Evolutionary conservation across 2,797 vertebrate species (phyloP), one percentile per base, ranked within the genome.

Genomic region (Gallirallus australis): DNA sequence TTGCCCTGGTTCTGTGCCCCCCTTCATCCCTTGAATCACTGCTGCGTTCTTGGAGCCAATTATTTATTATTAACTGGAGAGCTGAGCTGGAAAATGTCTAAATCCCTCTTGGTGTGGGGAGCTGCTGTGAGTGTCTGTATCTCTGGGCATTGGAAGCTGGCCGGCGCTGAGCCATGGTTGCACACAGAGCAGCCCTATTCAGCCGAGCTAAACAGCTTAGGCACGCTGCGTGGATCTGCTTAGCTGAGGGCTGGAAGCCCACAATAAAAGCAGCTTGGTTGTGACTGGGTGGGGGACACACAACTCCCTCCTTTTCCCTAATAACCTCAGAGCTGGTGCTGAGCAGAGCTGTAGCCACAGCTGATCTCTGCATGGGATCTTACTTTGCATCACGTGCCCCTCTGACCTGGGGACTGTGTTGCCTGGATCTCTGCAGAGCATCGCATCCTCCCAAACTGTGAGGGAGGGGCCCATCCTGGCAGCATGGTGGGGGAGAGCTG

Each of bases 121-220:
- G 71, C 18, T 14, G 3, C 78, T 50, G 1, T n/a, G 84, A 82
- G 31, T 70, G 18, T 33, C 5, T 73, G 0, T 57, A 15, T 52
- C 82, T 70, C 13, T 53, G 72, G 73, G 84, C 4, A 1, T 9
- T 80, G 40, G 24, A 13, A 56, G 50, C 17, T 87, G 82, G 93
- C 73, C 9, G 6, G 59, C 12, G 60, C 75, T 40, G 53, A 86
- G 89, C 60, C 8, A 75, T 66, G 12, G 47, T 15, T 37, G 65
- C 42, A 27, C 61, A 33, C 81, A 81, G 95, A 86, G 60, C 69
- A 68, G 73, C 63, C 57, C 87, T 56, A 6, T 93, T 94, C 78
- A 93, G 83, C 78, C 23, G 3, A 84, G 84, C 78, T 95, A 90
- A 92, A 86, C 81, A 70, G 90, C 90, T 94, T 91, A 93, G 65